Percentiles rank a stretch among this genome's conserved stretches.
Conservation (phyloP, 2,888 invertebrate genomes). For the Drosophila infuscata region DNA sequence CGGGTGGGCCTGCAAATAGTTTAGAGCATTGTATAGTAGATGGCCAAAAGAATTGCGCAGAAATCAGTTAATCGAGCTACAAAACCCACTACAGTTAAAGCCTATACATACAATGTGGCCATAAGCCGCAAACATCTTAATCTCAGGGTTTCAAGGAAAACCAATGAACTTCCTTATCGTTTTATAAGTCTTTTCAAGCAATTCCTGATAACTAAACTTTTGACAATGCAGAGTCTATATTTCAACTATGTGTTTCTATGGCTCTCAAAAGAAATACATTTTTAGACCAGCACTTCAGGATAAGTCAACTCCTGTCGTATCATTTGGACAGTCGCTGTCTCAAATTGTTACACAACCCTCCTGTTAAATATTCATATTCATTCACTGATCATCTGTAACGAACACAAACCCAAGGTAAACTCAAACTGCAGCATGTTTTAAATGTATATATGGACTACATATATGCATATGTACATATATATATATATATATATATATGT, state of each 20-base stretch:
- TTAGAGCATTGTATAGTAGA: background rate
- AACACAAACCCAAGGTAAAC: constrained; percentile 12
- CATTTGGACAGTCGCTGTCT: background rate
- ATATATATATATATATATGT: background rate
- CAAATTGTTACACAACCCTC: background rate
- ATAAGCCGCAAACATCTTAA: background rate
- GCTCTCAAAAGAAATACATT: background rate
- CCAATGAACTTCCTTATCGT: background rate
- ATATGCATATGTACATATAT: background rate
- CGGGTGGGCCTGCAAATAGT: constrained; percentile 86
- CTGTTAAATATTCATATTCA: background rate
- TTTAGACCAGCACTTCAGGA: background rate
- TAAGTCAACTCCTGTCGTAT: background rate
- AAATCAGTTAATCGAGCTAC: background rate
- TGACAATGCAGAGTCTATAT: background rate
- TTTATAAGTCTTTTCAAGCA: background rate
- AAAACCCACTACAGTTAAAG: background rate
- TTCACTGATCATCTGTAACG: constrained; percentile 1
- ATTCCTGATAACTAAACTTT: background rate
- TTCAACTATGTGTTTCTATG: background rate
- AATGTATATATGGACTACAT: constrained; percentile 9
- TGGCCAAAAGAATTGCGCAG: background rate
- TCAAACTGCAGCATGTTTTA: constrained; percentile 16
- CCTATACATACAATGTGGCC: background rate
- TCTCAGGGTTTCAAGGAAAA: background rate